Evolutionary conservation across 1,140 invertebrate genomes (phyloP), one percentile per base, ranked within the genome.

Genomic region (Drosophila malerkotliana): DNA sequence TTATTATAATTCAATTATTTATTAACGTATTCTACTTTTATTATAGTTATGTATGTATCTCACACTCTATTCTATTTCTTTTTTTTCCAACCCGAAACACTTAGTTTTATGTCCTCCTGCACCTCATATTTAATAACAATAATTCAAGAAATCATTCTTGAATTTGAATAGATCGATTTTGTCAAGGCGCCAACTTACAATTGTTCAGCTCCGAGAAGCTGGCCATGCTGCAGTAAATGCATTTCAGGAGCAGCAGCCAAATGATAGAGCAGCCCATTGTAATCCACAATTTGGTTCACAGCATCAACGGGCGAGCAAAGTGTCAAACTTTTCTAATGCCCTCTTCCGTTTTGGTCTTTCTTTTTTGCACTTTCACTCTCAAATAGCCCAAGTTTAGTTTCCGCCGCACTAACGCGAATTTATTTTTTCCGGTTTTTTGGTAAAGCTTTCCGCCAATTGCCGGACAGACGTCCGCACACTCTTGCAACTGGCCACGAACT

Each of bases 401-500:
- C 82, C 82, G 78, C 54, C 15, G 69, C 81, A 80, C 74, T 81
- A 76, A 48, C 21, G 72, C 47, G 63, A 76, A 76, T 76, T 76
- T 76, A 67, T 75, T 74, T 74, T 72, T 74, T 73, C 37, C 30
- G 47, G 37, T 52, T 66, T 54, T 63, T 57, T 8, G 21, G 32
- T 61, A 53, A 73, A 74, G 72, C 59, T 68, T 72, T 63, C 66
- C 57, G 58, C 54, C 44, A 61, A 57, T 74, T 45, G 10, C 56
- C 49, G 48, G 37, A 48, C 48, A 51, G 57, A 83, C 83, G 83
- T 88, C 83, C 82, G 72, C 76, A 73, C 83, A 69, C 79, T 73
- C 52, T 76, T 79, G 60, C 41, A 87, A 83, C 79, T 83, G 79
- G 75, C 67, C 84, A 79, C 79, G 72, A 68, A 87, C 82, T 85